Conservation (phyloP, 2,113 vertebrate genomes). For the Pseudorectes ferrugineus region DNA sequence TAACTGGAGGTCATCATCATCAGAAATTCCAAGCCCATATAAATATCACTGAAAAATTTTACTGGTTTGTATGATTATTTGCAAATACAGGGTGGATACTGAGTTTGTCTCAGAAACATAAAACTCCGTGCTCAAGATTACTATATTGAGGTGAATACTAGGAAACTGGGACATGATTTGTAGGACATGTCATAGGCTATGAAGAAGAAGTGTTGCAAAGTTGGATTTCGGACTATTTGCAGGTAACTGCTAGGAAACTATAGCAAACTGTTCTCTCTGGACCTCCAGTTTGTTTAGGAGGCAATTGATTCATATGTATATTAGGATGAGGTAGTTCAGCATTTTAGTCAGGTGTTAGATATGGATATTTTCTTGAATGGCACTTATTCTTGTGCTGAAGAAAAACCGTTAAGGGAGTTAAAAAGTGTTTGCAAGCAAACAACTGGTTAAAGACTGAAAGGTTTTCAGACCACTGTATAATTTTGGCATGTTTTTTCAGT, state of each 20-base stretch:
- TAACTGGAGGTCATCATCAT: background rate
- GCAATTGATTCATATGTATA: fast-evolving
- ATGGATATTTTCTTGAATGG: background rate
- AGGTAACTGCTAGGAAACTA: background rate
- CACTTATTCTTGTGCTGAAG: background rate
- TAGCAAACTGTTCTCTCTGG: background rate
- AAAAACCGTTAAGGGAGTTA: background rate
- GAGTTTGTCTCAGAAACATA: background rate
- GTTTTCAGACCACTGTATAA: background rate
- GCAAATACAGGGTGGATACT: fast-evolving
- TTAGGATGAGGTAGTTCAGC: background rate
- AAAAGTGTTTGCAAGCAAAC: background rate
- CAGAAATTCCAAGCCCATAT: background rate
- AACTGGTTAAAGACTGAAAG: background rate
- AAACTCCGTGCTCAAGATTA: background rate
- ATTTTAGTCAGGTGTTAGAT: background rate
- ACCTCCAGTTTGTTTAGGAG: background rate
- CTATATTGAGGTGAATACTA: background rate
- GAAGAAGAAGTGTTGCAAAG: background rate
- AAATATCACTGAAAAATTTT: background rate
- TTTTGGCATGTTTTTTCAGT: background rate
- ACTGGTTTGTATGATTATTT: background rate
- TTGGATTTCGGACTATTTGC: background rate
- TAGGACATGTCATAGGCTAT: background rate
- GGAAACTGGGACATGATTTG: background rate